Evolutionary conservation across 2,888 invertebrate genomes (phyloP), one percentile per base, ranked within the genome.

Genomic region (Plebejus argus): DNA sequence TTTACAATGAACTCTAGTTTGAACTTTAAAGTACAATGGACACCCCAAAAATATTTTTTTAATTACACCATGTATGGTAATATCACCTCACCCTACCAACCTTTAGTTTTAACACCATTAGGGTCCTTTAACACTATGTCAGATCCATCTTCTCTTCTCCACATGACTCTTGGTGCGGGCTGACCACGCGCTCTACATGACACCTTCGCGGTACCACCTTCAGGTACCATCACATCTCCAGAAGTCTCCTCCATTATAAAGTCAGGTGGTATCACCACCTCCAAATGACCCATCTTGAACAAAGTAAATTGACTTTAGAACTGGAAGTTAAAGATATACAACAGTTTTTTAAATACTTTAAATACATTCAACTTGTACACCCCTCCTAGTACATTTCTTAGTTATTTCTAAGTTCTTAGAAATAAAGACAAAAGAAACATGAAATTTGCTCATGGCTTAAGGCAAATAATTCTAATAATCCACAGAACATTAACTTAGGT

Each of bases 191-290:
- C 98, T 78, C 96, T 92, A 86, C 96, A 96, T 66, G 95, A 95
- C 78, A 96, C 90, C 82, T 94, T 95, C 15, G 95, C 96, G 0
- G 95, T 95, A 58, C 97, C 97, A 77, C 98, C 98, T 94, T 98
- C 98, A 39, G 96, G 96, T 49, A 98, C 97, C 95, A 97, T 97
- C 18, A 98, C 95, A 88, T 98, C 98, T 0, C 98, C 97, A n/a
- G 98, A 98, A 39, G 98, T 98, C 86, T 97, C 97, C 85, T 97
- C 97, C 23, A 96, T 88, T 80, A 98, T 95, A 85, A 99, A 98
- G 89, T 98, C 98, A n/a, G 99, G 98, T 53, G 98, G 98, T 82
- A 98, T 96, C 39, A 98, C 97, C 77, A 98, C 98, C 82, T 98
- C 97, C 83, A 98, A 93, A 88, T 95, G 96, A 49, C 97, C 98